phyloP scores from a whole-genome alignment of 2,888 invertebrate genomes.

The Schrankia costaestrigalis region DNA sequence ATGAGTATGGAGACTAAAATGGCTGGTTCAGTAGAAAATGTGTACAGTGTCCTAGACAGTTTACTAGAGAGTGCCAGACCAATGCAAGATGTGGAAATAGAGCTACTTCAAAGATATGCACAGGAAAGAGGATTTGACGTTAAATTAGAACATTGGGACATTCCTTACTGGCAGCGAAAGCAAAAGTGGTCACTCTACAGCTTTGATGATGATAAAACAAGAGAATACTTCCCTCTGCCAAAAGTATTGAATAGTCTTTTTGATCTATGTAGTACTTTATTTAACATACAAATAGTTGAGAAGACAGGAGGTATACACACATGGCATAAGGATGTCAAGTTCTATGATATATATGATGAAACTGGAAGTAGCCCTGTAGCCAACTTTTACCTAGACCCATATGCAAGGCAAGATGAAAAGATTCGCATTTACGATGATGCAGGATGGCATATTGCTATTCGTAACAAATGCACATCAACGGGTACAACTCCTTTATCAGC shows the following conservation, averaged over 20 bases:
- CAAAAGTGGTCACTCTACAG: conserved; percentile 84
- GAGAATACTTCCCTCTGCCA: conserved; percentile 91
- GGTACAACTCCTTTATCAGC: conserved; percentile 87
- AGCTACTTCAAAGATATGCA: conserved; percentile 86
- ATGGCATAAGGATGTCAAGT: conserved; percentile 94
- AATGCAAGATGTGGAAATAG: conserved; percentile 88
- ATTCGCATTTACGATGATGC: conserved; percentile 80
- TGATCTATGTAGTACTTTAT: conserved; percentile 86
- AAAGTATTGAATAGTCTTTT: conserved; percentile 90
- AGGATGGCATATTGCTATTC: conserved; percentile 90
- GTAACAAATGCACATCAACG: conserved; percentile 84
- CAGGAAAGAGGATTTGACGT: conserved; percentile 85
- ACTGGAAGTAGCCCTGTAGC: conserved; percentile 83
- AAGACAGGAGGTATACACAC: conserved; percentile 82
- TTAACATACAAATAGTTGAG: conserved; percentile 88
- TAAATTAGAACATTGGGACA: conserved; percentile 89
- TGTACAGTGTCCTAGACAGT: conserved; percentile 84
- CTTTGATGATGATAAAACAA: conserved; percentile 85
- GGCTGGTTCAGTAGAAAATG: conserved; percentile 89
- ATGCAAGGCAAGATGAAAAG: conserved; percentile 84
- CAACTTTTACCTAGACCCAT: conserved; percentile 94
- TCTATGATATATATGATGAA: conserved; percentile 89
- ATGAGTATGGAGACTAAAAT: conserved; percentile 97
- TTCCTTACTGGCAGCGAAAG: conserved; percentile 92
- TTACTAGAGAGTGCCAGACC: conserved; percentile 85